phyloP scores from a whole-genome alignment of 2,797 vertebrate genomes.

The Enteromius anoplus region DNA sequence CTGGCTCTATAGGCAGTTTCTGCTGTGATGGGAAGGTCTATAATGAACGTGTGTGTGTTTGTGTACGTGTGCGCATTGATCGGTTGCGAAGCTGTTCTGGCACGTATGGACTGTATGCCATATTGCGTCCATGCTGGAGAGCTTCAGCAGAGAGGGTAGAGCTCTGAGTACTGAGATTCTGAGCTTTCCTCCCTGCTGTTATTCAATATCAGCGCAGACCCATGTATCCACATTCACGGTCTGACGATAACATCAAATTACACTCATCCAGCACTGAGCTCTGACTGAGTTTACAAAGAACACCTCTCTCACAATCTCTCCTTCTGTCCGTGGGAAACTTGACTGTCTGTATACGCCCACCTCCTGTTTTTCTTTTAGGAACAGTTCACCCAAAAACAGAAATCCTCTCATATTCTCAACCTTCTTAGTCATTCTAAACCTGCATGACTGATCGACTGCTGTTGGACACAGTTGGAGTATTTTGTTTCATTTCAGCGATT shows the following conservation, averaged over 20 bases:
- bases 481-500: neutral
- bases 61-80: conserved; percentile 30
- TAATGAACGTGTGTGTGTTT: conserved; percentile 23
- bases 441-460: neutral
- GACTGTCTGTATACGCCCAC: neutral
- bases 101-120: conserved; percentile 41
- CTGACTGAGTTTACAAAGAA: conserved; percentile 48
- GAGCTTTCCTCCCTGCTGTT: conserved; percentile 50
- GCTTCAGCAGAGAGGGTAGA: conserved; percentile 47
- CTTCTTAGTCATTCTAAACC: neutral
- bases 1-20: conserved; percentile 25
- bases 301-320: conserved; percentile 34
- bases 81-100: conserved; percentile 42
- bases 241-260: conserved; percentile 60
- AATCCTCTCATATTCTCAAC: neutral
- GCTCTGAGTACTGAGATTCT: conserved; percentile 50
- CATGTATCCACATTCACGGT: conserved; percentile 51
- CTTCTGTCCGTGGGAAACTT: conserved; percentile 29
- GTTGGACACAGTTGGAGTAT: neutral
- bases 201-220: conserved; percentile 55
- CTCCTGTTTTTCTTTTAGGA: conserved; percentile 14
- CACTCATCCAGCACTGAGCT: conserved; percentile 54
- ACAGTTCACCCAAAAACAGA: neutral
- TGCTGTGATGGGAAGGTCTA: conserved; percentile 34
- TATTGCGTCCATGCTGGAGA: conserved; percentile 51